These are phyloP conservation scores for Periphyllus acericola DNA, from an alignment of 2,888 invertebrate species.

Conservation along the genomic window DNA sequence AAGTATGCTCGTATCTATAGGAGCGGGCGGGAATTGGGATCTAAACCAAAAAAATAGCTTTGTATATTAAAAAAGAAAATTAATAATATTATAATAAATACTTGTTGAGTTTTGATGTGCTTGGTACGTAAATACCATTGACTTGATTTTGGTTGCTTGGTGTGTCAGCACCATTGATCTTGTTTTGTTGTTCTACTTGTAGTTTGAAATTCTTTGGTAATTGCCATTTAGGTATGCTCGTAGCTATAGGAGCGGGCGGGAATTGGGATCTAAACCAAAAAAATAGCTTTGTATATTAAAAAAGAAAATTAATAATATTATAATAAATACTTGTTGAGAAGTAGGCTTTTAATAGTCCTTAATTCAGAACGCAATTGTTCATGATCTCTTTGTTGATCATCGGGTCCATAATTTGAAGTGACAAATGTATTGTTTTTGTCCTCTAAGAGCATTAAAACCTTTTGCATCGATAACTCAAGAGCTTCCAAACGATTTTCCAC, in stretches of 20 bases:
- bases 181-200: neutral
- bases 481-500: conserved; percentile 19
- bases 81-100: neutral
- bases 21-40: conserved; percentile 53
- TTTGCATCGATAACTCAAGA: conserved; percentile 7
- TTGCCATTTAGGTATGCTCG: conserved; percentile 42
- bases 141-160: neutral
- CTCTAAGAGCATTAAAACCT: conserved; percentile 11
- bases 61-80: neutral
- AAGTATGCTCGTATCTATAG: neutral
- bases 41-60: conserved; percentile 11
- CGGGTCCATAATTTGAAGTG: neutral
- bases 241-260: conserved; percentile 31
- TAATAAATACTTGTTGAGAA: conserved; percentile 46
- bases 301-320: neutral
- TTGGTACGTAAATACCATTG: neutral
- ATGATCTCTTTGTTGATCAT: neutral
- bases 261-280: conserved; percentile 42
- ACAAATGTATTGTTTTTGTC: neutral
- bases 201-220: neutral
- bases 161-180: neutral
- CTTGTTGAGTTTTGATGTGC: conserved; percentile 25
- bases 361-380: conserved; percentile 23
- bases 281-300: neutral
- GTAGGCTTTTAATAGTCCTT: conserved; percentile 39